Conservation (phyloP, 2,113 vertebrate genomes). For the Heloderma charlesbogerti region DNA sequence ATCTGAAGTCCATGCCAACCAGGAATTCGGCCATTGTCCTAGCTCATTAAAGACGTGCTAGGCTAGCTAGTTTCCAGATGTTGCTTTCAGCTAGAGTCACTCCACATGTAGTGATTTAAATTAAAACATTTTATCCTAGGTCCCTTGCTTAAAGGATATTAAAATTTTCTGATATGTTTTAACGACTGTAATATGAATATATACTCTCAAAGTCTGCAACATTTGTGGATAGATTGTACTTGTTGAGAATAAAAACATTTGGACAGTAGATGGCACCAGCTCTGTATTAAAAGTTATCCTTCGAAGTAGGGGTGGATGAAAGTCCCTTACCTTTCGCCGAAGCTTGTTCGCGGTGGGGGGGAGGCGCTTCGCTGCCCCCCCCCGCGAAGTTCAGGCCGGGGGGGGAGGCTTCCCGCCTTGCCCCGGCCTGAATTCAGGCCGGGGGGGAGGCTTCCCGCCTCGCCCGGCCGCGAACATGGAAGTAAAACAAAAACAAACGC, state of each 20-base stretch:
- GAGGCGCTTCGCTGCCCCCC: no score
- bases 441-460: no score
- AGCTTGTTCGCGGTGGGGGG: no score
- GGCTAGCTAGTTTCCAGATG: neutral
- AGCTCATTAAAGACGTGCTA: neutral
- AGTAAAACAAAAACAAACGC: no score
- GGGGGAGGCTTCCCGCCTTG: no score
- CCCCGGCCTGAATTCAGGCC: no score
- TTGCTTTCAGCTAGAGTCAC: neutral
- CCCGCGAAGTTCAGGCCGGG: no score
- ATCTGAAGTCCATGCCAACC: neutral
- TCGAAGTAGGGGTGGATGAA: no score
- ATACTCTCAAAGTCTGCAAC: neutral
- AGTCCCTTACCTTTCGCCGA: no score
- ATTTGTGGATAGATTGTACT: neutral
- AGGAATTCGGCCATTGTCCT: neutral
- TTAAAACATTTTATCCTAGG: neutral
- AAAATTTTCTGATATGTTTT: neutral
- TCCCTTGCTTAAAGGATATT: neutral
- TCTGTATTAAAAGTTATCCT: slow-evolving; percentile 4
- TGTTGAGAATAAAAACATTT: neutral
- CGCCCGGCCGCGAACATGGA: no score
- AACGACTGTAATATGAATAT: neutral
- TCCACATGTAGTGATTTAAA: neutral
- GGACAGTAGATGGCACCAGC: slow-evolving; percentile 34